Base-by-base conservation (phyloP, 2,113 vertebrate genomes). In the Lichenostomus cassidix region DNA sequence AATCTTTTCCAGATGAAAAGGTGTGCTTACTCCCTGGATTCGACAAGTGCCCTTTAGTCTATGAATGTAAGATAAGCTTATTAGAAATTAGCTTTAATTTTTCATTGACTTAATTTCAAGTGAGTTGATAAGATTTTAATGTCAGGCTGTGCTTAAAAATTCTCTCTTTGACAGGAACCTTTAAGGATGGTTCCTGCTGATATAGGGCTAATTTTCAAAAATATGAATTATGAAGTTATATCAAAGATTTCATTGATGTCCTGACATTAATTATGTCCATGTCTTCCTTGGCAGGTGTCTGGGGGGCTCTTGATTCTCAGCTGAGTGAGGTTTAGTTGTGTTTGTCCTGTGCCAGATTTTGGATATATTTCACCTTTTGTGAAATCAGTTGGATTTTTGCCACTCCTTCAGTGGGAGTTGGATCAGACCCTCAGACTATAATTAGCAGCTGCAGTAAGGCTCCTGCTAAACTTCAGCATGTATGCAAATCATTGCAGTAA, bases 21-120 rank as follows among this genome's bases (percentile, higher is more conserved):
- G 75, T 95, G 29, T 77, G 67, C 86, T 95, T 89, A 28, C 47
- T 67, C 69, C 42, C 60, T 33, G 55, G n/a, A 59, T 93, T 94
- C 55, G 1, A 83, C 78, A 90, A 87, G 95, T 95, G 84, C 73
- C 94, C 87, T 89, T 91, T 93, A 97, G 89, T 75, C 92, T 97
- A 95, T 95, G 90, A 88, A 95, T 95, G 93, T 89, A 96, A 88
- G 93, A 91, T 95, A 93, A 95, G 92, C 97, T 97, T 96, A 98
- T 97, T 97, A 96, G 96, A 98, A 98, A 98, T 97, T 94, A 92
- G 96, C 97, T 98, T 98, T 95, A 95, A 98, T 98, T 98, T 98
- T 98, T 98, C 96, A 97, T 97, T 98, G 98, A 98, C 98, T 98
- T 99, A 98, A 99, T 99, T 99, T 98, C 98, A 98, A 98, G 97